phyloP scores from a whole-genome alignment of 2,888 invertebrate species.

The Therioaphis trifolii region DNA sequence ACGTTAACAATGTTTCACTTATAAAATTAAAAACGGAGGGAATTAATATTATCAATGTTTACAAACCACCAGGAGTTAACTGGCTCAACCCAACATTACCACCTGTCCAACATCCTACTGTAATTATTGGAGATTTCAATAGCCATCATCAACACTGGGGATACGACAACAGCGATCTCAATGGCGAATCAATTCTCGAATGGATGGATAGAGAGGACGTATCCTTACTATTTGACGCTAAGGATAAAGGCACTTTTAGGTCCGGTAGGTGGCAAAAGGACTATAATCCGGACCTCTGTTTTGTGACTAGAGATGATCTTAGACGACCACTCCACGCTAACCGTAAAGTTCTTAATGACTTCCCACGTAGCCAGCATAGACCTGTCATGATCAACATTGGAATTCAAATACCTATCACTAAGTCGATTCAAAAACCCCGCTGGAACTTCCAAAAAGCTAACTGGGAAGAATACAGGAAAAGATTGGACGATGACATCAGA shows the following conservation, averaged over 20 bases:
- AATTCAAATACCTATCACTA: too few relatives aligned
- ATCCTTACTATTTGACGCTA: conserved; percentile 21
- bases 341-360: too few relatives aligned
- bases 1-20: conserved; percentile 7
- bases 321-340: too few relatives aligned
- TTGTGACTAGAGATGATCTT: too few relatives aligned
- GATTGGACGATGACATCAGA: too few relatives aligned
- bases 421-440: too few relatives aligned
- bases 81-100: background rate
- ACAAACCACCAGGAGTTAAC: background rate
- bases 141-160: conserved; percentile 11
- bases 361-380: too few relatives aligned
- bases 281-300: too few relatives aligned
- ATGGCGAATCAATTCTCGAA: conserved; percentile 6
- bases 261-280: too few relatives aligned
- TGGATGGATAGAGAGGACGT: conserved; percentile 19
- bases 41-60: conserved; percentile 3
- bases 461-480: too few relatives aligned
- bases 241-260: conserved; percentile 12
- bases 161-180: conserved; percentile 2
- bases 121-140: conserved; percentile 18
- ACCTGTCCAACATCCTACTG: background rate
- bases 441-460: too few relatives aligned
- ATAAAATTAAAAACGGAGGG: conserved; percentile 8
- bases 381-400: too few relatives aligned